These are phyloP conservation scores for Falco concolor DNA, from an alignment of 2,797 vertebrate genomes.

Conservation along the genomic window DNA sequence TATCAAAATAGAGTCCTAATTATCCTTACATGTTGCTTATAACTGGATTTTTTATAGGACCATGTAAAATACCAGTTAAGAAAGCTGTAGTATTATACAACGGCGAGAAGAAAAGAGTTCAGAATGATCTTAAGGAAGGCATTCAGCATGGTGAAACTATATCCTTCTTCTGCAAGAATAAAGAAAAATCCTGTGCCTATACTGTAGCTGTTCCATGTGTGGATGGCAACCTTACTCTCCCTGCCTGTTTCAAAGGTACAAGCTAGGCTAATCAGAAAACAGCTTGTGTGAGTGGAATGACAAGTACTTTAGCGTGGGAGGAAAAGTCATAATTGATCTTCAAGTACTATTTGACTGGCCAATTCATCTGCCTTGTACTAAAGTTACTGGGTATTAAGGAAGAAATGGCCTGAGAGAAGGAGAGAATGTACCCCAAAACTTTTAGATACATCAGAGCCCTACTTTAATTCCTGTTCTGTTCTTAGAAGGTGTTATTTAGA, in stretches of 20 bases:
- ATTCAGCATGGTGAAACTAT: conserved; percentile 79
- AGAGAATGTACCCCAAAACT: not conserved
- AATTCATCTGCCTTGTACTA: not conserved
- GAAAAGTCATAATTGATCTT: not conserved
- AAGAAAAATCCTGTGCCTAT: conserved; percentile 81
- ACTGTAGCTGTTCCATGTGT: conserved; percentile 75
- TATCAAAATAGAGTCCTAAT: not conserved
- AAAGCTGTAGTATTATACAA: conserved; percentile 85
- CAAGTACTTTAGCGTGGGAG: not conserved
- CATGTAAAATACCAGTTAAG: conserved; percentile 80
- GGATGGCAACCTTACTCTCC: conserved; percentile 79
- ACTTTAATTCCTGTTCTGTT: not conserved
- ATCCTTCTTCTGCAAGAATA: conserved; percentile 85
- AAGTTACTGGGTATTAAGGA: not conserved
- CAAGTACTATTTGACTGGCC: not conserved
- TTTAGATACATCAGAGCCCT: not conserved
- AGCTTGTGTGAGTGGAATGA: not conserved
- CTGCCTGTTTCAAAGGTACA: conserved; percentile 85
- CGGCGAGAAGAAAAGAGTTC: conserved; percentile 77
- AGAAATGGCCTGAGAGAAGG: not conserved
- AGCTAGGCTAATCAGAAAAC: not conserved
- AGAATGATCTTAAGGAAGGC: conserved; percentile 78
- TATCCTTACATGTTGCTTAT: not conserved
- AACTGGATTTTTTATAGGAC: conserved; percentile 71
- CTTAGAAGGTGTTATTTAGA: not conserved